phyloP scores from a whole-genome alignment of 1,140 invertebrate species.

The Drosophila subobscura region DNA sequence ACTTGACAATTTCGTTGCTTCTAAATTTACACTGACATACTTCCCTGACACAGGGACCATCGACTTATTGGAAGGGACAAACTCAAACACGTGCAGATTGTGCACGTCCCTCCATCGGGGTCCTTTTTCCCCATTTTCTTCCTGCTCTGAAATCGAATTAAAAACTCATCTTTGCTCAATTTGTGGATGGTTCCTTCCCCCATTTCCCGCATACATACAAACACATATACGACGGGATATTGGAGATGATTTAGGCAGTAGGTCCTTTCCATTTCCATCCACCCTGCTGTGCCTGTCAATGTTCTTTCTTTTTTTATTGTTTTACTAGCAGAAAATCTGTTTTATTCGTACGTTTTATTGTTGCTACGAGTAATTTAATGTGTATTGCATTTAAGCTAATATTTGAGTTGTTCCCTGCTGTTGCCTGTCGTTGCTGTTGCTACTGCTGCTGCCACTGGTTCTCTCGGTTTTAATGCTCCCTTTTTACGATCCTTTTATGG shows the following conservation, averaged over 20 bases:
- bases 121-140: not conserved
- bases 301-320: constrained; percentile 59
- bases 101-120: not conserved
- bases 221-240: not conserved
- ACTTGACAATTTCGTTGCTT: constrained; percentile 46
- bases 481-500: constrained; percentile 77
- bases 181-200: constrained; percentile 44
- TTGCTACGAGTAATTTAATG: constrained; percentile 77
- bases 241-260: constrained; percentile 35
- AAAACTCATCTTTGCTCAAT: constrained; percentile 75
- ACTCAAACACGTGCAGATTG: constrained; percentile 40
- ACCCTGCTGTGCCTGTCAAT: constrained; percentile 37
- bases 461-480: constrained; percentile 53
- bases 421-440: constrained; percentile 10
- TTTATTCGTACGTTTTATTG: constrained; percentile 77
- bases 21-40: constrained; percentile 72
- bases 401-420: constrained; percentile 60
- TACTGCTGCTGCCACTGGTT: constrained; percentile 10
- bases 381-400: constrained; percentile 81
- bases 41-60: constrained; percentile 13
- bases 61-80: constrained; percentile 1
- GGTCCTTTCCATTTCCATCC: constrained; percentile 44
- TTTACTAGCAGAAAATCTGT: constrained; percentile 82
- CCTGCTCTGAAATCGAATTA: constrained; percentile 66
- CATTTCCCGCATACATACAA: constrained; percentile 22